Base-by-base conservation (phyloP, 1,140 invertebrate species). In the Aradophagus sp. region DNA sequence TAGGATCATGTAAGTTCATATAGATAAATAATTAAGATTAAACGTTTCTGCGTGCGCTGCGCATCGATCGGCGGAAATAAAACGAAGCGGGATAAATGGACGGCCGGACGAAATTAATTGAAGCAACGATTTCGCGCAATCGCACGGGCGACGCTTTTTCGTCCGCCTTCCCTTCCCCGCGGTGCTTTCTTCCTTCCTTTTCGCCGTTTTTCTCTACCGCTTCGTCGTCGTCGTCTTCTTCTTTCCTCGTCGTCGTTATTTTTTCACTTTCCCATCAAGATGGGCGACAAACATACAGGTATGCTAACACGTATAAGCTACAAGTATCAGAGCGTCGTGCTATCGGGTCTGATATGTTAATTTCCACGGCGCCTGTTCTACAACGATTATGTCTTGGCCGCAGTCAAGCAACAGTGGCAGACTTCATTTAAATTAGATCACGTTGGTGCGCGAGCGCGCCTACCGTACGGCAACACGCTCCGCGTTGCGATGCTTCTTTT, bases 281-380 rank as follows among this genome's bases (percentile, higher is more conserved):
- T 55, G 36, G 50, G 50, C 56, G 56, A 65, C 72, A 63, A 70
- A 63, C 67, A 50, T 70, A 67, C 56, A 70, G 66, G 67, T 71
- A 70, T 65, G 67, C 56, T 67, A 68, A 70, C 67, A 62, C 56
- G 61, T 58, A 65, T 75, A 52, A 66, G 70, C 59, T 55, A 45
- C 55, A 65, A 70, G 50, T 66, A 75, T 74, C 69, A 61, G 65
- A 71, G 65, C 68, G 74, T 77, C 66, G 62, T 77, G 70, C 73
- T 82, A 82, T 82, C 79, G 76, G 74, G 53, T n/a, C 67, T 77
- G 80, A 83, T 83, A 82, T 83, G 81, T 80, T 83, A 82, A 83
- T 83, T 81, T 80, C 58, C 34, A 66, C 59, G 71, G 77, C 77
- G 75, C 75, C 68, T 71, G 67, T 69, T 68, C 65, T 55, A 62